Evolutionary conservation across 2,797 vertebrate species (phyloP), one percentile per base, ranked within the genome.

Genomic region (Cuniculus paca): DNA sequence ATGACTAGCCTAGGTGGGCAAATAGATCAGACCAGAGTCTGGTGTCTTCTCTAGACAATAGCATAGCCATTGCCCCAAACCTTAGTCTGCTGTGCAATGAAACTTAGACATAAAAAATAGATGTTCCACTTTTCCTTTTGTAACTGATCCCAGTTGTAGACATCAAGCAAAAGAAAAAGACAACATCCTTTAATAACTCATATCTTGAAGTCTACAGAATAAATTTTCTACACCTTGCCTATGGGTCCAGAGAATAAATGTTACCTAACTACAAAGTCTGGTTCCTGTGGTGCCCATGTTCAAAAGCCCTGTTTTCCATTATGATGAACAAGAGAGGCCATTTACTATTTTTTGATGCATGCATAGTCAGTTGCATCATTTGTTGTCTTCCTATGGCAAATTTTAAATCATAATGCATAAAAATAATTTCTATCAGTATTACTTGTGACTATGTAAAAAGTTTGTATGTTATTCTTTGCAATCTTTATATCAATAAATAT

Each of bases 331-430:
- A 31, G 95, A 74, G 3, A 65, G 39, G 31, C 26, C 36, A 7
- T 31, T n/a, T 31, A 14, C 82, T 91, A 60, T 13, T 75, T 54
- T 75, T 17, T 70, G 22, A 36, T 84, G 19, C 31, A 78, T 79
- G 26, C 61, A 87, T 88, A 77, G 86, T 74, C 36, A 72, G 45
- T 60, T 75, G 31, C n/a, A 95, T 70, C n/a, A n/a, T 39, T 94
- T 45, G 34, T 82, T 13, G 11, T 70, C 88, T 94, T 90, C 74
- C 42, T 82, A 79, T 2, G 86, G 26, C 20, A 78, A 86, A 91
- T 56, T 97, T 95, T 97, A 87, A 97, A 89, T 65, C 2, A 91
- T 50, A 85, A 78, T 1, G 12, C 61, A 88, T 95, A 83, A 97
- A 96, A 82, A 90, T 88, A 89, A 81, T 95, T 89, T 70, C 54